These are phyloP conservation scores for Tor tambroides DNA, from an alignment of 2,113 vertebrate species.

Conservation along the genomic window DNA sequence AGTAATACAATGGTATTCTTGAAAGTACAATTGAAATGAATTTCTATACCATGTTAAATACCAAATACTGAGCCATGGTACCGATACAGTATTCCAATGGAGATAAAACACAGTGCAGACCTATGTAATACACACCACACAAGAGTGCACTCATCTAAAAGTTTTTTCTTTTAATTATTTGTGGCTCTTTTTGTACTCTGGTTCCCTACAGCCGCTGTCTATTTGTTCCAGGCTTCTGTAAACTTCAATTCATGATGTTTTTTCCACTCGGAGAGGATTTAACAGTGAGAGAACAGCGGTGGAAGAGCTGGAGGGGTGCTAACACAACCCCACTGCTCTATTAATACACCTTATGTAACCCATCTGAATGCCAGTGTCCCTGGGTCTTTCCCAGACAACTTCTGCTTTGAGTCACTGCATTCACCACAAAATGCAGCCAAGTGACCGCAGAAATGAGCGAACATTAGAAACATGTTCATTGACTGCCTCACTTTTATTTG, in stretches of 20 bases:
- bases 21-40: too few species aligned
- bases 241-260: neutral
- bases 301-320: slow-evolving; percentile 12
- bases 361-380: slow-evolving; percentile 13
- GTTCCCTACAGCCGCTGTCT: neutral
- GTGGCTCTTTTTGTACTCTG: neutral
- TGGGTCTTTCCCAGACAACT: slow-evolving; percentile 10
- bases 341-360: slow-evolving; percentile 32
- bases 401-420: slow-evolving; percentile 10
- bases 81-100: neutral
- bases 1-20: too few species aligned
- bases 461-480: slow-evolving; percentile 52
- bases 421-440: neutral
- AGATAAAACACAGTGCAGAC: neutral
- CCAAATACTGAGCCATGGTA: neutral
- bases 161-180: neutral
- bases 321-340: slow-evolving; percentile 9
- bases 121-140: neutral
- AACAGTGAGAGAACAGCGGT: slow-evolving; percentile 19
- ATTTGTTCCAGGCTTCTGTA: neutral
- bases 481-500: slow-evolving; percentile 36
- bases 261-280: neutral
- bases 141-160: neutral
- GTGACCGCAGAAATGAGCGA: neutral
- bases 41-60: neutral